These are phyloP conservation scores for Drosophila kohkoa DNA, from an alignment of 1,140 invertebrate genomes.

Conservation along the genomic window DNA sequence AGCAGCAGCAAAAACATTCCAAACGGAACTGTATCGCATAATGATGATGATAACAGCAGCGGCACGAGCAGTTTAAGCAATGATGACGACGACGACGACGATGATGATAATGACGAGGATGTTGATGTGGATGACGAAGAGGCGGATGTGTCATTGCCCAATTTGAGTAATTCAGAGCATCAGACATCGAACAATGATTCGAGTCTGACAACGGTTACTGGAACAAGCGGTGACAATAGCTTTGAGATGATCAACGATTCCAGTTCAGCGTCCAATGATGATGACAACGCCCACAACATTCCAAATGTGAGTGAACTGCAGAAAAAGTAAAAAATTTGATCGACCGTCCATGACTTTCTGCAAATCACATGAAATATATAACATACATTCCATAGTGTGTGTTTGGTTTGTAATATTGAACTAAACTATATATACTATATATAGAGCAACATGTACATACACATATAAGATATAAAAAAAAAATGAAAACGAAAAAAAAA, in stretches of 20 bases:
- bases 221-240: slow-evolving; percentile 82
- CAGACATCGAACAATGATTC: slow-evolving; percentile 80
- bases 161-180: slow-evolving; percentile 72
- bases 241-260: slow-evolving; percentile 81
- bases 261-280: slow-evolving; percentile 78
- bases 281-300: slow-evolving; percentile 65
- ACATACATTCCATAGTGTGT: slow-evolving; percentile 53
- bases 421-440: slow-evolving; percentile 16
- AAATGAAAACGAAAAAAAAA: neutral
- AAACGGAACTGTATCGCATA: slow-evolving; percentile 26
- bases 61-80: slow-evolving; percentile 65
- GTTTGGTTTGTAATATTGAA: slow-evolving; percentile 34
- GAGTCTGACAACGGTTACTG: slow-evolving; percentile 78
- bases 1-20: neutral
- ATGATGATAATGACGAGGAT: slow-evolving; percentile 53
- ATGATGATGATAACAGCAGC: slow-evolving; percentile 43
- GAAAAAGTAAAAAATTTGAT: slow-evolving; percentile 11
- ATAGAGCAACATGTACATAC: slow-evolving; percentile 33
- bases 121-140: slow-evolving; percentile 51
- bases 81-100: slow-evolving; percentile 63
- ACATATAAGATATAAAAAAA: slow-evolving; percentile 2
- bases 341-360: slow-evolving; percentile 52
- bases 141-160: slow-evolving; percentile 65
- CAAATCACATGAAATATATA: slow-evolving; percentile 19
- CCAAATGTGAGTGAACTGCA: slow-evolving; percentile 71